These are phyloP conservation scores for Apodemia zela DNA, from an alignment of 2,888 invertebrate species.

Conservation along the genomic window DNA sequence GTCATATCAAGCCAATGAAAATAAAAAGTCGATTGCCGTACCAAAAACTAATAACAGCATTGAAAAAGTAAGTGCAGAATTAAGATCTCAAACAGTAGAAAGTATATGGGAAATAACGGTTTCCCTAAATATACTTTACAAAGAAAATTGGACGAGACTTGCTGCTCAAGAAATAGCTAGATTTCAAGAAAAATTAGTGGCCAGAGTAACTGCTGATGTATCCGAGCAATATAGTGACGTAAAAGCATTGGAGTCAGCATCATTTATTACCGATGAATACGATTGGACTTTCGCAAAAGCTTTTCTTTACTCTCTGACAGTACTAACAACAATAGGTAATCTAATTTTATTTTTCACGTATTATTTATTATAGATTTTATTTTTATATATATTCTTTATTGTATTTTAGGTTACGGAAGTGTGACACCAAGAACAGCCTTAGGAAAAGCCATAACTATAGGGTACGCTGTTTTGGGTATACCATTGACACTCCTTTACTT, in stretches of 20 bases:
- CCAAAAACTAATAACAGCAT: constrained; percentile 61
- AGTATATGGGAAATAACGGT: constrained; percentile 96
- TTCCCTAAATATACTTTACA: constrained; percentile 91
- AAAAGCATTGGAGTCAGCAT: constrained; percentile 67
- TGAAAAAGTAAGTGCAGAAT: constrained; percentile 65
- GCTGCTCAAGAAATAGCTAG: constrained; percentile 85
- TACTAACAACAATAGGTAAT: constrained; percentile 94
- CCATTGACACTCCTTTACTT: constrained; percentile 93
- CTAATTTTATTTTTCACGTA: background rate
- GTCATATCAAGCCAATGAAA: constrained; percentile 65
- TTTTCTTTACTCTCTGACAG: constrained; percentile 95
- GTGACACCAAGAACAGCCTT: constrained; percentile 94
- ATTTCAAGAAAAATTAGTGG: constrained; percentile 91
- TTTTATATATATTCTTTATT: background rate
- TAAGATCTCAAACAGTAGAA: constrained; percentile 85
- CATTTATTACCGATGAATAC: constrained; percentile 77
- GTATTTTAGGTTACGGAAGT: constrained; percentile 90
- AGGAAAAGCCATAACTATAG: constrained; percentile 95
- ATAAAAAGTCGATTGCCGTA: constrained; percentile 52
- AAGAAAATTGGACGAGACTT: constrained; percentile 93
- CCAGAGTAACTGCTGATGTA: constrained; percentile 88
- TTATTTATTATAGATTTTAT: too few species aligned
- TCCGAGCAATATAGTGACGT: constrained; percentile 76
- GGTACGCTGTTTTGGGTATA: constrained; percentile 92
- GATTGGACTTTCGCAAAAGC: constrained; percentile 95